A percentile compares a stretch with the other conserved stretches of the same genome.
phyloP scores from a whole-genome alignment of 2,888 invertebrate genomes.

The Candidula unifasciata region DNA sequence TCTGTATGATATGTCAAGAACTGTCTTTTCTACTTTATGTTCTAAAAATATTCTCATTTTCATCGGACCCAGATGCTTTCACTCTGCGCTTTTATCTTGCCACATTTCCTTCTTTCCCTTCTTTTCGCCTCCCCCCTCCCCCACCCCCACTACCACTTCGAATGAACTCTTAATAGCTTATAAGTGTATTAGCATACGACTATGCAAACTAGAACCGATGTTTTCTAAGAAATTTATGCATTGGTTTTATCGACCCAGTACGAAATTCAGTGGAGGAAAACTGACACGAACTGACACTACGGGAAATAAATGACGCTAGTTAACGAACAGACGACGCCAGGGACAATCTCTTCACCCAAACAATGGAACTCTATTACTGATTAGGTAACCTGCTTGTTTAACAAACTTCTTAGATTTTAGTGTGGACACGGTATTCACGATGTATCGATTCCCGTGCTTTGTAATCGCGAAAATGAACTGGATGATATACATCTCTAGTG shows the following conservation, averaged over 20 bases:
- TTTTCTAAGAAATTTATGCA: neutral
- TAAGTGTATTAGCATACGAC: neutral
- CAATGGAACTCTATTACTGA: neutral
- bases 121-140: no score
- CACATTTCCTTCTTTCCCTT: no score
- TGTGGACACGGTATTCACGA: neutral
- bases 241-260: conserved; percentile 2
- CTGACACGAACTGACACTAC: neutral
- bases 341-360: conserved; percentile 4
- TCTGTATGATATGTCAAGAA: no score
- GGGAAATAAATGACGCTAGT: conserved; percentile 11
- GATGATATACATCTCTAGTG: no score
- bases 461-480: neutral
- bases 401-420: neutral
- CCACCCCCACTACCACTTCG: no score
- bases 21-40: no score
- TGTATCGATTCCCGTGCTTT: neutral
- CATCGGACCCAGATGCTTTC: no score
- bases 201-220: neutral
- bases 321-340: neutral
- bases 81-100: no score
- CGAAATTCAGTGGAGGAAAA: neutral
- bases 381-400: neutral
- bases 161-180: no score
- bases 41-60: no score